Evolutionary conservation across 1,140 invertebrate species (phyloP).

Genomic region (Physella acuta): DNA sequence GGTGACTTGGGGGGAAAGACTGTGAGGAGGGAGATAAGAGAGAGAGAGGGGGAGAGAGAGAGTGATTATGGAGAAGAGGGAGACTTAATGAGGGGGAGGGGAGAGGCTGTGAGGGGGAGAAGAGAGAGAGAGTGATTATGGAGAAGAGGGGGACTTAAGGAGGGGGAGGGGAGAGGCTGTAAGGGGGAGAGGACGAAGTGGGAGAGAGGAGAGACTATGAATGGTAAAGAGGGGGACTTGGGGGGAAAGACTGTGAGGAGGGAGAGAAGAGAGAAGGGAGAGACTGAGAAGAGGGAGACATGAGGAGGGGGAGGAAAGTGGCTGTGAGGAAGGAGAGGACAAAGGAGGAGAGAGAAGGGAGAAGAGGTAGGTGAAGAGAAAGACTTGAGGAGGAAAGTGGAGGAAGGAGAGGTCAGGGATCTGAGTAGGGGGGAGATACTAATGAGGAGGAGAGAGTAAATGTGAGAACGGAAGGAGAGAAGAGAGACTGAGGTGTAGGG

Average conservation of each 20-base stretch:
- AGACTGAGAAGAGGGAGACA: not conserved
- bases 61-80: not conserved
- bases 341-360: not conserved
- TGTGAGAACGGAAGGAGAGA: too few relatives aligned
- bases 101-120: too few relatives aligned
- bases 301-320: not conserved
- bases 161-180: not conserved
- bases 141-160: not conserved
- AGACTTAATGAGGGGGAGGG: not conserved
- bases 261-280: not conserved
- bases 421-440: not conserved
- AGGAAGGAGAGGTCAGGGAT: not conserved
- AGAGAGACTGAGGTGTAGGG: too few relatives aligned
- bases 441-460: not conserved
- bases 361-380: not conserved
- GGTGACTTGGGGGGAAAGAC: not conserved
- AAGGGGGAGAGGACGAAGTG: too few relatives aligned
- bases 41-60: conserved; percentile 10
- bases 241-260: not conserved
- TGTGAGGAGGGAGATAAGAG: not conserved
- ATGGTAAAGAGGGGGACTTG: not conserved
- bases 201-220: not conserved
- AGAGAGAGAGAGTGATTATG: not conserved
- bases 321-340: conserved; percentile 1
- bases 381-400: not conserved